Evolutionary conservation across 2,797 vertebrate species (phyloP), one percentile per base, ranked within the genome.

Genomic region (Trichosurus vulpecula): DNA sequence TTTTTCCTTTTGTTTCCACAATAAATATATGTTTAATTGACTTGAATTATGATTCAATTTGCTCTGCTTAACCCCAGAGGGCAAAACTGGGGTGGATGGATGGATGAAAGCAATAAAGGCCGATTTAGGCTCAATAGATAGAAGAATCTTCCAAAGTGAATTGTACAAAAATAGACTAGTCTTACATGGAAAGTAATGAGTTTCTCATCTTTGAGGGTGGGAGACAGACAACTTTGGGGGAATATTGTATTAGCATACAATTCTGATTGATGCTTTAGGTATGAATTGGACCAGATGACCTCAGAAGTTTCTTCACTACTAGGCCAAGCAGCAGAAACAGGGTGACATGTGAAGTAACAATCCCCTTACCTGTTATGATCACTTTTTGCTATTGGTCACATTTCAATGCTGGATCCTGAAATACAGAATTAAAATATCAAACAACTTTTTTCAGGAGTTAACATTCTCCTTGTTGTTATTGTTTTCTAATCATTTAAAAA

Each of bases 321-420:
- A 97, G 96, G 95, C 97, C 98, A 95, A 94, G 41, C 14, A 3
- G 97, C 97, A 98, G 97, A 98, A 98, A 98, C 96, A 94, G 91
- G 94, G 95, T 98, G 31, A 98, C 95, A 95, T 94, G 96, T 98
- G 98, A 97, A 98, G 97, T 97, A 98, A 98, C 97, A 98, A 98
- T 98, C 98, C 97, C 97, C 98, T 99, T 99, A 99, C 99, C 99
- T 99, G 96, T 98, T 98, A 98, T 95, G 98, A 99, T 98, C 98
- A 99, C 98, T 99, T 98, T 98, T 98, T 98, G 95, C 94, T 31
- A 98, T 98, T 98, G 98, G 98, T 98, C 93, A 94, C 97, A 98
- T 98, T 99, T 98, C 98, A 98, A 90, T 98, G 96, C 97, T 96
- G 97, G 98, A 94, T 97, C 97, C 97, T 96, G 97, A 97, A 98